Evolutionary conservation across 2,888 invertebrate genomes (phyloP), one percentile per base, ranked within the genome.

Genomic region (Zele albiditarsus): DNA sequence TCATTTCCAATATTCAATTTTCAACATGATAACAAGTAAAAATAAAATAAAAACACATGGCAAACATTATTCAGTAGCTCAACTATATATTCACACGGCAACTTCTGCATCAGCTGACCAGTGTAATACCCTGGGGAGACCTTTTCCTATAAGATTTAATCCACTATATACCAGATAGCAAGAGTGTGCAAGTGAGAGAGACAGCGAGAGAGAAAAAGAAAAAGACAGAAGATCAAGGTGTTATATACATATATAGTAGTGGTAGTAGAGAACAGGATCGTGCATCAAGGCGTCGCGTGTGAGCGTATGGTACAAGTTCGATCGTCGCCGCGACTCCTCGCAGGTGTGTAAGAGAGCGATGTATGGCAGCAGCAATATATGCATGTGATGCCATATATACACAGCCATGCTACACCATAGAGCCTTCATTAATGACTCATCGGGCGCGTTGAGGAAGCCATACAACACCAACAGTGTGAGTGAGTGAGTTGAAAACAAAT

Each of bases 341-440:
- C 70, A 75, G 28, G 68, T 68, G 68, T 62, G 63, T 49, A 74
- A 67, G 58, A 71, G 65, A 65, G 65, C 60, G 62, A 71, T n/a
- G 78, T 79, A 78, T 81, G 79, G 53, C 53, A 53, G 8, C 83
- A 75, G 84, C 81, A 81, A 81, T 82, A 79, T 75, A 77, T 78
- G 79, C 66, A 46, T 42, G 57, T 16, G 49, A 78, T 77, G 79
- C 79, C 20, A 53, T 53, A 53, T 53, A 53, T 20, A 53, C 20
- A 53, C 20, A 53, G 20, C 53, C 53, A 53, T 53, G 20, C 53
- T n/a, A 77, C 82, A 74, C 69, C 62, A 65, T 75, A 60, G 49
- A 81, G 78, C 80, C 82, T 82, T 84, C 84, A 79, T 84, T 84
- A 84, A 84, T 84, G 84, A 84, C 80, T 84, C 83, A 83, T 82